These are phyloP conservation scores for Anadara kagoshimensis DNA, from an alignment of 1,140 invertebrate species.

Conservation along the genomic window DNA sequence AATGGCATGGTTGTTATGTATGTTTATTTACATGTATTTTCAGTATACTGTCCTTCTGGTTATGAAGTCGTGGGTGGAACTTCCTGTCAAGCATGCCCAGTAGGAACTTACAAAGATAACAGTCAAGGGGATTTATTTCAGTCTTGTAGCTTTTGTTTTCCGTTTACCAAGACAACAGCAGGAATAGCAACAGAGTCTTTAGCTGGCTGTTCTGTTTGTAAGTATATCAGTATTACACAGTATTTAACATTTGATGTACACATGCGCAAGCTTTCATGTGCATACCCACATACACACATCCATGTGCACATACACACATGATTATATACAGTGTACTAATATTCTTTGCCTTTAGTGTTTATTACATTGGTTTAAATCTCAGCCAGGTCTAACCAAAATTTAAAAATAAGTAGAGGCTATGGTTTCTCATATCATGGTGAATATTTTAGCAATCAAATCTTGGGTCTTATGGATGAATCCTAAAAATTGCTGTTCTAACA, in stretches of 20 bases:
- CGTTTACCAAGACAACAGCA: conserved; percentile 25
- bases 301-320: too few species aligned
- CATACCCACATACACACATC: not conserved
- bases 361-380: too few species aligned
- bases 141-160: conserved; percentile 19
- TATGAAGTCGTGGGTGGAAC: conserved; percentile 15
- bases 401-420: too few species aligned
- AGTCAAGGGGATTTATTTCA: not conserved
- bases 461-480: too few species aligned
- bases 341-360: too few species aligned
- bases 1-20: not conserved
- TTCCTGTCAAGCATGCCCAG: conserved; percentile 33
- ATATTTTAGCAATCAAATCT: too few species aligned
- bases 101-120: conserved; percentile 50
- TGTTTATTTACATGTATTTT: not conserved
- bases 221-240: conserved; percentile 2
- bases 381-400: too few species aligned
- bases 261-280: not conserved
- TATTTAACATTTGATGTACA: not conserved
- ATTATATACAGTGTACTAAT: too few species aligned
- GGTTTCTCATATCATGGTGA: too few species aligned
- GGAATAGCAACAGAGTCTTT: conserved; percentile 18
- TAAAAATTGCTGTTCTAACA: too few species aligned
- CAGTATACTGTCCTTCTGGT: conserved; percentile 40
- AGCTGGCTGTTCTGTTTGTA: conserved; percentile 47